These are phyloP conservation scores for Ichneumoninae sp. DNA, from an alignment of 2,888 invertebrate species.

Conservation along the genomic window DNA sequence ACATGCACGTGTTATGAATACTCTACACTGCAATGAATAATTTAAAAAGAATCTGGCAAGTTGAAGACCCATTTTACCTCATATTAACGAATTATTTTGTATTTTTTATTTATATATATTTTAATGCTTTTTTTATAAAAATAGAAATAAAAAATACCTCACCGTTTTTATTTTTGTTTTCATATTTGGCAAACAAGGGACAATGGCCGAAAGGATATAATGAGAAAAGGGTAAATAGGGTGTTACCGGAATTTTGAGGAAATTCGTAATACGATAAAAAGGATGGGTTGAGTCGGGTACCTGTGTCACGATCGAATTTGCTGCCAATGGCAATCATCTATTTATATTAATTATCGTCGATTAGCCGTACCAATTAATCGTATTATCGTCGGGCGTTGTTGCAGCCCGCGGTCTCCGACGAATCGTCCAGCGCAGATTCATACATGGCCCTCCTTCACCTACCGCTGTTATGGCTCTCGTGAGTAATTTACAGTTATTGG, in stretches of 20 bases:
- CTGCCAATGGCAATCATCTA: conserved; percentile 83
- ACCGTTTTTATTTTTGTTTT: not conserved
- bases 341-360: conserved; percentile 85
- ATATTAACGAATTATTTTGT: not conserved
- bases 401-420: conserved; percentile 51
- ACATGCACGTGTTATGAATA: not conserved
- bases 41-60: not conserved
- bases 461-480: conserved; percentile 68
- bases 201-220: not conserved
- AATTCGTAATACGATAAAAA: conserved; percentile 6
- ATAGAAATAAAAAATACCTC: no score
- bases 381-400: conserved; percentile 79
- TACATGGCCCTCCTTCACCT: conserved; percentile 18
- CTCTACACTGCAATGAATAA: not conserved
- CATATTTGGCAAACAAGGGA: not conserved
- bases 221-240: conserved; percentile 4
- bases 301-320: conserved; percentile 72
- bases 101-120: not conserved
- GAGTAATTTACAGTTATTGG: conserved; percentile 84
- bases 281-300: conserved; percentile 4
- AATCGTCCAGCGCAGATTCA: conserved; percentile 45
- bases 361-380: conserved; percentile 84
- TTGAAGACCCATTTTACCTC: not conserved
- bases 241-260: conserved; percentile 25
- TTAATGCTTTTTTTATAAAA: not conserved